Percentiles rank a stretch among this genome's conserved stretches.
phyloP scores from a whole-genome alignment of 1,140 invertebrate species.

The Watersipora subatra region DNA sequence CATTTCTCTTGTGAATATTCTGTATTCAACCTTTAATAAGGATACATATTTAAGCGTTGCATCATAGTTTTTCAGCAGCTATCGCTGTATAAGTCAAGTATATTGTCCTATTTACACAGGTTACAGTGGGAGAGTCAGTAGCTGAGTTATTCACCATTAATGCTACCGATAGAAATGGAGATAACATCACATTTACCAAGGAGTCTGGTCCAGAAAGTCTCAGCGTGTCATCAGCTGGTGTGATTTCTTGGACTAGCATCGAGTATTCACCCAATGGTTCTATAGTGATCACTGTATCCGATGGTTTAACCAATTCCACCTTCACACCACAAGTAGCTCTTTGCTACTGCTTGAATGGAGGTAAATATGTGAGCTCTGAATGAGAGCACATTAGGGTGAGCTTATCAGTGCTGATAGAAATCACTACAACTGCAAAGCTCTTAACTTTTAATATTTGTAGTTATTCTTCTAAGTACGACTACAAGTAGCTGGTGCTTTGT shows the following conservation, averaged over 20 bases:
- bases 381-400: too few relatives aligned
- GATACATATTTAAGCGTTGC: too few relatives aligned
- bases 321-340: not conserved
- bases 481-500: too few relatives aligned
- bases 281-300: not conserved
- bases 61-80: too few relatives aligned
- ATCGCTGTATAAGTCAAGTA: too few relatives aligned
- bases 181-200: constrained; percentile 13
- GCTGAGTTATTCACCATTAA: constrained; percentile 4
- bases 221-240: not conserved
- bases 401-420: too few relatives aligned
- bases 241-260: not conserved
- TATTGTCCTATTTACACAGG: constrained; percentile 4
- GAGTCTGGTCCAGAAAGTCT: constrained; percentile 4
- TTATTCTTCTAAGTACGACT: too few relatives aligned
- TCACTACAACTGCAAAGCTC: too few relatives aligned
- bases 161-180: constrained; percentile 13
- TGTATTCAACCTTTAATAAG: too few relatives aligned
- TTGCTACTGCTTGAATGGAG: not conserved
- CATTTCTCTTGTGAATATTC: too few relatives aligned
- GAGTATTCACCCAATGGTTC: not conserved
- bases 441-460: too few relatives aligned
- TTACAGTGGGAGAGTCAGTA: constrained; percentile 11
- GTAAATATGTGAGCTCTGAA: too few relatives aligned
- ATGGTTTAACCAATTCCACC: not conserved